Base-by-base conservation (phyloP, 1,140 invertebrate genomes). In the Drosophila sechellia region DNA sequence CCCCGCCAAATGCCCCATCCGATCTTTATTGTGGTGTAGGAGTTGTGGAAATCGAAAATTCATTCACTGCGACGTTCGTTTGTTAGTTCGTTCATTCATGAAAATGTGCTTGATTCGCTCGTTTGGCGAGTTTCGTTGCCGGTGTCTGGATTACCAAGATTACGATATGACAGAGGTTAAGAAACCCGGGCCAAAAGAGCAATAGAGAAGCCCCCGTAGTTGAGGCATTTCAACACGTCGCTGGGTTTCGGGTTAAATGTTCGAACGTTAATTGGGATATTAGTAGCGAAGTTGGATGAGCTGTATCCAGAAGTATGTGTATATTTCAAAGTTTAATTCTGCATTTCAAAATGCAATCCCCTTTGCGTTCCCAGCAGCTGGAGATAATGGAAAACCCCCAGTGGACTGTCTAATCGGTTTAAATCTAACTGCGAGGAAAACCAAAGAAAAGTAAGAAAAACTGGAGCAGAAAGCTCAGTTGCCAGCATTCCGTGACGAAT, bases 181-280 rank as follows among this genome's bases (percentile, higher is more conserved):
- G 39, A 52, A 60, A 52, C 56, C 34, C 15, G 4, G 13, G n/a
- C 3, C 3, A 42, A 34, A 5, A 22, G 8, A n/a, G 17, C 17
- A 10, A 31, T n/a, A 11, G 53, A 42, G n/a, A 27, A 63, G 27
- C 37, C 22, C 40, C 34, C 10, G 54, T 45, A 65, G 58, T 49
- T 63, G 50, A 53, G 65, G 81, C 83, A 85, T 87, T 87, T 68
- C 81, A 60, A 81, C 83, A 87, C 83, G 81, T 86, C 72, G 31
- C 17, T 22, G 35, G 61, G 49, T 64, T 78, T 87, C 65, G 70
- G 60, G 20, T 49, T 71, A 84, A 84, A 77, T 68, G 54, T 63
- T 69, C 6, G 35, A 39, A 76, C 60, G 37, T 81, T 86, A 75
- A 86, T 81, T 78, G 78, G 60, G 60, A 68, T 63, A 81, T 87